phyloP scores from a whole-genome alignment of 2,797 vertebrate genomes.

The Lepus oiostolus region DNA sequence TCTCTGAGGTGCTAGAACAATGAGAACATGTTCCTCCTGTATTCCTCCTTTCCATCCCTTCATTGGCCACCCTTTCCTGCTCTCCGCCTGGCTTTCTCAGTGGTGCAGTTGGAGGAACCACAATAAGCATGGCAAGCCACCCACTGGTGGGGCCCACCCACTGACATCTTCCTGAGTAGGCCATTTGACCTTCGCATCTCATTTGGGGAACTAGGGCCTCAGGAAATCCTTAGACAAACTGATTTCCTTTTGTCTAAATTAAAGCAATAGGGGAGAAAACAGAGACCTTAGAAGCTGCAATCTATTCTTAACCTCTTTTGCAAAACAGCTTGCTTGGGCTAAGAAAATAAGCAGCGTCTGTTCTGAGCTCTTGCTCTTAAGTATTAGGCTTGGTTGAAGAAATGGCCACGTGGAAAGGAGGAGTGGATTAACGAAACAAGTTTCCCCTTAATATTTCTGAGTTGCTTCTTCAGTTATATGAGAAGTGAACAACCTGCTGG shows the following conservation, averaged over 20 bases:
- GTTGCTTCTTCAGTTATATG: slow-evolving; percentile 51
- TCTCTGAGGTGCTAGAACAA: not conserved
- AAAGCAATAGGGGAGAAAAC: slow-evolving; percentile 33
- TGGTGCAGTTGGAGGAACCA: not conserved
- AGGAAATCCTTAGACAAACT: slow-evolving; percentile 53
- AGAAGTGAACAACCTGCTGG: slow-evolving; percentile 18
- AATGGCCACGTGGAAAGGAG: slow-evolving; percentile 48
- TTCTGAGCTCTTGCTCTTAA: slow-evolving; percentile 45
- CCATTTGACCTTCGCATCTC: slow-evolving; percentile 18
- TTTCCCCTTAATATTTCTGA: slow-evolving; percentile 64
- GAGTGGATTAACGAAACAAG: slow-evolving; percentile 43
- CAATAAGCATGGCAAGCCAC: slow-evolving; percentile 11
- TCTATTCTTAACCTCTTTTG: slow-evolving; percentile 68
- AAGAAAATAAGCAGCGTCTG: slow-evolving; percentile 63
- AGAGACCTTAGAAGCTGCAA: not conserved
- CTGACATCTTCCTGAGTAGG: slow-evolving; percentile 20
- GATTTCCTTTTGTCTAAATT: slow-evolving; percentile 54
- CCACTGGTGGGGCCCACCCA: not conserved
- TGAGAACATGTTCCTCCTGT: not conserved
- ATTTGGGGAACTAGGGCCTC: slow-evolving; percentile 45
- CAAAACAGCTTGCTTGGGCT: slow-evolving; percentile 58
- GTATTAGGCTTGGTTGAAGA: slow-evolving; percentile 51
- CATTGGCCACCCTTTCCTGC: not conserved
- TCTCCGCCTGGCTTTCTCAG: slow-evolving; percentile 12
- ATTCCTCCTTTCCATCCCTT: not conserved